Evolutionary conservation across 1,140 invertebrate genomes (phyloP), one percentile per base, ranked within the genome.

Genomic region (Mylabris phalerata): DNA sequence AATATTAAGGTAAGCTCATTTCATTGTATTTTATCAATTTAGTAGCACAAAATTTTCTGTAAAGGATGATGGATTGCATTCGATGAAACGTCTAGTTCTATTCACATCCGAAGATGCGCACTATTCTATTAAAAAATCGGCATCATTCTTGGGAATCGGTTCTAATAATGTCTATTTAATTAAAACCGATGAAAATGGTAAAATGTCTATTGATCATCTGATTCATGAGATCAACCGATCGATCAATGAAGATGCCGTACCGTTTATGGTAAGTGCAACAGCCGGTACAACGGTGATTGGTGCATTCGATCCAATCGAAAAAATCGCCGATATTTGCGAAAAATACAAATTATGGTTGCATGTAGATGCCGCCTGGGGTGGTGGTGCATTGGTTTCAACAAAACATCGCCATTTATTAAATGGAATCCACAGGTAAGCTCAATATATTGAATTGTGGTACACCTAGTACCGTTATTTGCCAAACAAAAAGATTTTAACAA

Each of bases 361-460:
- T 71, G 92, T 97, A 1, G 95, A 98, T 71, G 94, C 93, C 1
- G 94, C 95, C 3, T 98, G 94, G 94, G 83, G 83, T 40, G 95
- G 95, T 3, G 92, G 93, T 7, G 88, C 89, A 0, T 75, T 98
- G 7, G 80, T 98, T 72, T 95, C 92, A 0, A 80, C 78, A 47
- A 91, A 87, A 72, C 83, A 95, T 71, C 82, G 84, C 48, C 77
- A 87, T 66, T 76, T 94, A 7, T 73, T 97, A 11, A 81, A 84
- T 40, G 94, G 94, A 40, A 81, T 91, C 48, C 82, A 90, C 65
- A 74, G 81, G 85, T 88, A 74, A 77, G 32, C 19, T 19, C 19
- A 19, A 19, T 19, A 19, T 1, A 19, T 0, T 19, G 19, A 19
- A 19, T 19, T 19, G 19, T 19, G 1, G 19, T 19, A 19, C 19